phyloP scores from a whole-genome alignment of 2,113 vertebrate species.

The Desmodus rotundus region DNA sequence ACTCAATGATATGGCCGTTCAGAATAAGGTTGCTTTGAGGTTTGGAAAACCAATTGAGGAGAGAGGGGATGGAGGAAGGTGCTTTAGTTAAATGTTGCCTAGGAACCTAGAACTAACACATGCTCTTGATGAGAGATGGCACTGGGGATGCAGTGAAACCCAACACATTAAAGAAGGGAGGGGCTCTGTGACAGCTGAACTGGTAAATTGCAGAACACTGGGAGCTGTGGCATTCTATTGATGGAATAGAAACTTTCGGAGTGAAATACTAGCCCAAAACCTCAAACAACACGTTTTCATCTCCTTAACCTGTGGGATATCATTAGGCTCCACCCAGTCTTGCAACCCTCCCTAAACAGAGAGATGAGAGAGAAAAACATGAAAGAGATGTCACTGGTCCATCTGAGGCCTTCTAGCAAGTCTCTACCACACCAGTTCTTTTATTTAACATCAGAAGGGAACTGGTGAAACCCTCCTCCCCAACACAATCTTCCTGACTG shows the following conservation, averaged over 20 bases:
- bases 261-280: not conserved
- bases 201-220: not conserved
- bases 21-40: slow-evolving; percentile 8
- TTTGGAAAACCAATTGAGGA: slow-evolving; percentile 16
- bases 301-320: not conserved
- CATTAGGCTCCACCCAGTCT: not conserved
- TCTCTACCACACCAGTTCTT: not conserved
- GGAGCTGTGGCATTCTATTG: not conserved
- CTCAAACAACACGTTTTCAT: not conserved
- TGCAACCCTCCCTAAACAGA: slow-evolving; percentile 6
- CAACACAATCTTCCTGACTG: not conserved
- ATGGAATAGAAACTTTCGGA: not conserved
- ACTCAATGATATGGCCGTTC: not conserved
- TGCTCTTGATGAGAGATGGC: not conserved
- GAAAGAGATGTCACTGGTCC: not conserved
- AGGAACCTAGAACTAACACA: not conserved
- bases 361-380: slow-evolving; percentile 6
- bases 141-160: not conserved
- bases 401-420: not conserved
- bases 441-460: not conserved
- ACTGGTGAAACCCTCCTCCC: not conserved
- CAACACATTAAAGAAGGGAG: slow-evolving; percentile 10
- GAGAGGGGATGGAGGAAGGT: not conserved
- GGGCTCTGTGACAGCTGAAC: not conserved
- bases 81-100: not conserved